phyloP scores from a whole-genome alignment of 2,888 invertebrate genomes.

The Litoditis marina region DNA sequence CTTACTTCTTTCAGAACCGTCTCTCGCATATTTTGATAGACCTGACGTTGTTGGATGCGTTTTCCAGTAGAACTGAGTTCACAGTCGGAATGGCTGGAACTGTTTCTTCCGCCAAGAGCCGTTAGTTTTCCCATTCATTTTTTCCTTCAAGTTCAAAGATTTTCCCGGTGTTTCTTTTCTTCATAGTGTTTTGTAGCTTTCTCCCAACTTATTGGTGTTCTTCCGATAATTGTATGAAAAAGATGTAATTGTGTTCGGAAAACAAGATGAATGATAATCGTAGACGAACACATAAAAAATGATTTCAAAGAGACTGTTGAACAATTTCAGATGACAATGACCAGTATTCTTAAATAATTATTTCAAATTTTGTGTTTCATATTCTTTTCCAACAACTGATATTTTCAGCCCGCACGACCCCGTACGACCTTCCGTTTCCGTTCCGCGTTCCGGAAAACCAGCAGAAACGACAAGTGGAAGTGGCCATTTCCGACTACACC shows the following conservation, averaged over 20 bases:
- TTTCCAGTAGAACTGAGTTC: slow-evolving; percentile 37
- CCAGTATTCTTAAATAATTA: too few relatives aligned
- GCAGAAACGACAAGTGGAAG: slow-evolving; percentile 37
- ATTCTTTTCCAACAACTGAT: too few relatives aligned
- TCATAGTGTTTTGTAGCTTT: too few relatives aligned
- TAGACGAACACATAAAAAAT: too few relatives aligned
- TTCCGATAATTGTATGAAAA: too few relatives aligned
- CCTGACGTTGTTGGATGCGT: slow-evolving; percentile 41
- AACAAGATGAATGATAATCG: too few relatives aligned
- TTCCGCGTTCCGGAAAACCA: slow-evolving; percentile 41
- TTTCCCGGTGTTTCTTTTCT: too few relatives aligned
- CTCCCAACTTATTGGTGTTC: too few relatives aligned
- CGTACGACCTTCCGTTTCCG: slow-evolving; percentile 36
- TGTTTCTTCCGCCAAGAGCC: slow-evolving; percentile 35
- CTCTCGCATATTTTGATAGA: slow-evolving; percentile 43
- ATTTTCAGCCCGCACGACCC: slow-evolving; percentile 39
- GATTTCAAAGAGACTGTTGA: too few relatives aligned
- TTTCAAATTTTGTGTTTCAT: too few relatives aligned
- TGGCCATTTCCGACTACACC: slow-evolving; percentile 40
- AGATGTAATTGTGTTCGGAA: too few relatives aligned
- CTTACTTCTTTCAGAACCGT: slow-evolving; percentile 26
- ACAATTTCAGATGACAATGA: too few relatives aligned
- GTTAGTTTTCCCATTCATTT: slow-evolving; percentile 17
- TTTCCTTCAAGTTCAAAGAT: not conserved
- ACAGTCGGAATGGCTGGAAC: slow-evolving; percentile 44